Conservation (phyloP, 2,888 invertebrate species). For the Schrankia costaestrigalis region DNA sequence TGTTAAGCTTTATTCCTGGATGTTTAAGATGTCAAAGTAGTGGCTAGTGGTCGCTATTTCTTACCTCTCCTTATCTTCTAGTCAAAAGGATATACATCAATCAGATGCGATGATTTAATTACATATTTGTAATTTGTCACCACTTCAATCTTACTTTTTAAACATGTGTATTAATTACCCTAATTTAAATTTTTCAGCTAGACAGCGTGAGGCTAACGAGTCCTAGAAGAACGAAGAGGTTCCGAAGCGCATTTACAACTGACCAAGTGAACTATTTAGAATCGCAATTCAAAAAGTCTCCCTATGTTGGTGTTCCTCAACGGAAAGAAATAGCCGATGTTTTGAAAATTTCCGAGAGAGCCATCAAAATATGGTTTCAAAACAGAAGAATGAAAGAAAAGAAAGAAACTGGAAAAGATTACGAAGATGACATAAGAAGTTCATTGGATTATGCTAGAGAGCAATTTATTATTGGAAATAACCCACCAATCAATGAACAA, state of each 20-base stretch:
- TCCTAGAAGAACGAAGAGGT: constrained; percentile 46
- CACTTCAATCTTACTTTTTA: no score
- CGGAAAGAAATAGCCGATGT: constrained; percentile 84
- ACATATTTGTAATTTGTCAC: no score
- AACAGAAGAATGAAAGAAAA: constrained; percentile 89
- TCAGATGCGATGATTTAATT: no score
- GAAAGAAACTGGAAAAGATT: constrained; percentile 66
- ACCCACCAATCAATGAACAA: constrained; percentile 40
- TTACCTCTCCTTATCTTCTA: no score
- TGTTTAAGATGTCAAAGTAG: no score
- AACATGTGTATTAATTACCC: no score
- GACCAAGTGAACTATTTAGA: constrained; percentile 87
- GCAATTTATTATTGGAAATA: constrained; percentile 39
- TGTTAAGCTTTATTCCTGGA: no score
- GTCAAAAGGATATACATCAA: no score
- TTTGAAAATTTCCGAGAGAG: constrained; percentile 84
- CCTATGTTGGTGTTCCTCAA: constrained; percentile 84
- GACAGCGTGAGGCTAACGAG: constrained; percentile 9
- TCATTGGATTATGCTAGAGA: constrained; percentile 31
- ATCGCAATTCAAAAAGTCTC: constrained; percentile 83
- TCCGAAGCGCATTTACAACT: constrained; percentile 86
- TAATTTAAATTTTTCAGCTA: constrained; percentile 29
- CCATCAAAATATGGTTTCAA: constrained; percentile 93
- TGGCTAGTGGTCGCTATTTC: no score
- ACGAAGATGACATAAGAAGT: constrained; percentile 26